Evolutionary conservation across 2,888 invertebrate genomes (phyloP).

Genomic region (Caradrina clavipalpis): DNA sequence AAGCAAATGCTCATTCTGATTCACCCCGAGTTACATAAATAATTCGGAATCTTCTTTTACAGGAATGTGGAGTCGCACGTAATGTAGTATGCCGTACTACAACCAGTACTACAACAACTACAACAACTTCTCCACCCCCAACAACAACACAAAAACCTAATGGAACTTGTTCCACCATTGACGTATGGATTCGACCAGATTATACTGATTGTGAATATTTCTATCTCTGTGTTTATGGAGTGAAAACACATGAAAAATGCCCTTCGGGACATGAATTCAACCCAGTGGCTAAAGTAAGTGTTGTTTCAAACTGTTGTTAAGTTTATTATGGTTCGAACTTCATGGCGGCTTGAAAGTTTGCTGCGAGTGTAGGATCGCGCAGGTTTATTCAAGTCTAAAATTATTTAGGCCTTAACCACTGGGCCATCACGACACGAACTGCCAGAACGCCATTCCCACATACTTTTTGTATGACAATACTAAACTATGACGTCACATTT

Average conservation of each 20-base stretch:
- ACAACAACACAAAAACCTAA: slow-evolving; percentile 2
- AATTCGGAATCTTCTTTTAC: background rate
- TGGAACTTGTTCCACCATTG: background rate
- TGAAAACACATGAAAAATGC: background rate
- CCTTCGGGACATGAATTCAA: slow-evolving; percentile 16
- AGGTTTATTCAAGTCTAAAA: too few species aligned
- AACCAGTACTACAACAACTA: background rate
- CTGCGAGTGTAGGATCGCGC: too few species aligned
- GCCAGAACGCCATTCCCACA: too few species aligned
- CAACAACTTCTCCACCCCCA: background rate
- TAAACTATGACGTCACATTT: too few species aligned
- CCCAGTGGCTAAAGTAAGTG: slow-evolving; percentile 1
- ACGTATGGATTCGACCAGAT: background rate
- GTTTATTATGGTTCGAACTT: too few species aligned
- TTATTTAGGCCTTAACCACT: too few species aligned
- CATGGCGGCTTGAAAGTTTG: too few species aligned
- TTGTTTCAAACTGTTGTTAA: background rate
- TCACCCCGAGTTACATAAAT: too few species aligned
- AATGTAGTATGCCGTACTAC: background rate
- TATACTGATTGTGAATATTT: slow-evolving; percentile 1
- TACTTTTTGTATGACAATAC: too few species aligned
- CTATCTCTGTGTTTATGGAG: background rate
- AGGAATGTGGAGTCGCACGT: slow-evolving; percentile 3
- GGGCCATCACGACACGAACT: too few species aligned
- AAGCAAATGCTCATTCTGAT: too few species aligned